Conservation (phyloP, 1,140 invertebrate genomes). For the Brachionus plicatilis region DNA sequence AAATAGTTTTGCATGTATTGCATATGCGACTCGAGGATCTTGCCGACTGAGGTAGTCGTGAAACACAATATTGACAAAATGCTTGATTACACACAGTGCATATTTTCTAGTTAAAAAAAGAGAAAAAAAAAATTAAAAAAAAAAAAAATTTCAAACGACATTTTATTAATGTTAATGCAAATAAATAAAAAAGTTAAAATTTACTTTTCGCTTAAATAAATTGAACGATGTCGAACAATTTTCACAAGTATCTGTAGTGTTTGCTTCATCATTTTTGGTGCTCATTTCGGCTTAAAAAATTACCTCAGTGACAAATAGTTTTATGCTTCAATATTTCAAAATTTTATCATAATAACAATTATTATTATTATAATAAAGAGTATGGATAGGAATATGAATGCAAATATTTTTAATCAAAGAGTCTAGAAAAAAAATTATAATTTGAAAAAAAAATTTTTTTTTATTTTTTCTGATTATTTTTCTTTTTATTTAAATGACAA, state of each 20-base stretch:
- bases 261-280: background rate
- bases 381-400: background rate
- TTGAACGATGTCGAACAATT: conserved; percentile 45
- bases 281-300: background rate
- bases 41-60: conserved; percentile 39
- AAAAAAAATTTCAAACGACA: background rate
- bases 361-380: background rate
- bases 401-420: background rate
- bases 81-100: conserved; percentile 48
- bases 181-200: background rate
- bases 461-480: background rate
- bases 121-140: too few relatives aligned
- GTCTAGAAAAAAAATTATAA: conserved; percentile 25
- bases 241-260: conserved; percentile 44
- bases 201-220: conserved; percentile 49
- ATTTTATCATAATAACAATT: conserved; percentile 28
- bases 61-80: conserved; percentile 49
- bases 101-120: conserved; percentile 46
- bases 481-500: background rate
- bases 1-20: conserved; percentile 47
- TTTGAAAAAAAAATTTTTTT: background rate
- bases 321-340: conserved; percentile 3
- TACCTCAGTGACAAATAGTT: background rate
- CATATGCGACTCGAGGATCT: conserved; percentile 44
- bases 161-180: background rate